These are phyloP conservation scores for Sesia bembeciformis DNA, from an alignment of 2,888 invertebrate species.

Conservation along the genomic window DNA sequence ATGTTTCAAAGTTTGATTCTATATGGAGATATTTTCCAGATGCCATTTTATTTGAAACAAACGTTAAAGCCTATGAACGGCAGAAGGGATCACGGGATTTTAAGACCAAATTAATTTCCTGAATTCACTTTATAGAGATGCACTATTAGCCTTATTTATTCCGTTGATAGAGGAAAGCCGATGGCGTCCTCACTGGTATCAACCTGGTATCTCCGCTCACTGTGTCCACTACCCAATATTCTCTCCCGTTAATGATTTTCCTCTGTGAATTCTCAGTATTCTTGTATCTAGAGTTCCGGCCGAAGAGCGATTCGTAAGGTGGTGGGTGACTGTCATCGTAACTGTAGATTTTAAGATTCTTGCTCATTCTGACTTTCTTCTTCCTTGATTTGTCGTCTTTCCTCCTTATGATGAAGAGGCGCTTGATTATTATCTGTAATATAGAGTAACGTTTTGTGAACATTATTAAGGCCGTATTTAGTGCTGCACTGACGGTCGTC, in stretches of 20 bases:
- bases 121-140: background rate
- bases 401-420: conserved; percentile 24
- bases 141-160: conserved; percentile 6
- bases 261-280: conserved; percentile 47
- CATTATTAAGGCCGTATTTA: too few relatives aligned
- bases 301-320: conserved; percentile 78
- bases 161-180: conserved; percentile 81
- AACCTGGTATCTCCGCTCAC: conserved; percentile 77
- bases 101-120: conserved; percentile 2
- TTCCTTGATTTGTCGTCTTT: conserved; percentile 10
- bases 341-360: conserved; percentile 3
- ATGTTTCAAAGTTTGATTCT: too few relatives aligned
- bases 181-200: conserved; percentile 83
- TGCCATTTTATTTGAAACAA: too few relatives aligned
- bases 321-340: conserved; percentile 76
- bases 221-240: conserved; percentile 80
- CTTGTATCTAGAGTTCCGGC: conserved; percentile 39
- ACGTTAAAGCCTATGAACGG: too few relatives aligned
- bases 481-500: too few relatives aligned
- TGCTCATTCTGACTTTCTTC: conserved; percentile 3
- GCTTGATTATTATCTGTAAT: conserved; percentile 39
- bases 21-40: too few relatives aligned
- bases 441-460: too few relatives aligned
- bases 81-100: too few relatives aligned
- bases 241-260: conserved; percentile 81